Evolutionary conservation across 2,797 vertebrate species (phyloP), one percentile per base, ranked within the genome.

Genomic region (Anguilla marmorata): DNA sequence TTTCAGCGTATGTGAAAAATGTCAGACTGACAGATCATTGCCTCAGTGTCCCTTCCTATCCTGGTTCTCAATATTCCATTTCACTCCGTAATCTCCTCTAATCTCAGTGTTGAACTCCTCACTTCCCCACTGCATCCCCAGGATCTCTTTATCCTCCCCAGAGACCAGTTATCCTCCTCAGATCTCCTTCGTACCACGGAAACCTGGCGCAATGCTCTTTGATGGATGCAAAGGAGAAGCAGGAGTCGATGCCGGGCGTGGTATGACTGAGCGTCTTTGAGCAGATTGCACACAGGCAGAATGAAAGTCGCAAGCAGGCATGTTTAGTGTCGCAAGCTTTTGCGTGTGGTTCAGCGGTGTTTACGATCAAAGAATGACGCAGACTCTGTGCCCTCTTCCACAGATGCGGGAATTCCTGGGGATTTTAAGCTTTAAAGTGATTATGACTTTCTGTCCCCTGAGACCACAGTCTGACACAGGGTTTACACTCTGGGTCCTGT

Each of bases 81-180:
- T 82, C 45, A 50, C 24, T 6, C 11, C 2, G 7, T 82, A 82
- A 82, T 82, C 79, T n/a, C 2, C 41, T n/a, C 8, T 82, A 82
- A 82, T 82, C 79, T 82, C 79, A 24, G 45, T 82, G 45, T 48
- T 50, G 45, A 82, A 82, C 41, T 45, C 45, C 79, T 82, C 21
- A 21, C 45, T 24, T 24, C 79, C 79, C 79, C n/a, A 9, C 79
- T 50, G 19, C 79, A 50, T 48, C 1, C 9, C 41, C 11, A 2
- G 45, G 41, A 82, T 82, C 79, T 12, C 24, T 27, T 50, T 50
- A 82, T 82, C 79, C 79, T 82, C 45, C 79, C 79, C 79, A 1
- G 19, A 82, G 41, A 82, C 45, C 45, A 50, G 79, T 50, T 82
- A 50, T 82, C 45, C 79, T n/a, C 19, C 27, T n/a, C 41, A 82